Base-by-base conservation (phyloP, 2,888 invertebrate genomes). In the Tenthredo amoena region DNA sequence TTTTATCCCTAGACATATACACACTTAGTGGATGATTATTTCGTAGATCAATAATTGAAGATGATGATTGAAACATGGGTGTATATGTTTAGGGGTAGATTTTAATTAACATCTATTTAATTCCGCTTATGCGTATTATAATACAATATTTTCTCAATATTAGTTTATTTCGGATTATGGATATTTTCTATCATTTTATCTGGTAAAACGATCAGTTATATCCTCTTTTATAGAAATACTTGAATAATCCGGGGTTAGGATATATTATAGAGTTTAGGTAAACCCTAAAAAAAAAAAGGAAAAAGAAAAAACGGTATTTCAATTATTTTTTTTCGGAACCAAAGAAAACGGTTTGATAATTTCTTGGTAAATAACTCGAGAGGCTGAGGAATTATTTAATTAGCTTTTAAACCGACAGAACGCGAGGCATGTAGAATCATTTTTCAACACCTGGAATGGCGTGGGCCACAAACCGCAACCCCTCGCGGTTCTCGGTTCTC, bases 371-470 rank as follows among this genome's bases (percentile, higher is more conserved):
- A 43, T 4, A 21, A 18, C 18, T 26, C n/a, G 43, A n/a, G 21
- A 18, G 74, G 43, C 43, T 74, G 12, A 26, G 43, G 43, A 74
- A 74, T 43, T 74, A 74, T 74, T 74, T 40, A 74, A 74, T 74
- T 43, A 74, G 21, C 43, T 74, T 43, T 74, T 18, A 21, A 3
- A 40, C n/a, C 43, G 5, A 62, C 62, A 62, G 43, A 74, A 74
- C 43, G 43, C 12, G 21, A 68, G 34, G 74, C 74, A 26, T 40
- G 74, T 74, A 21, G 77, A 77, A 77, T 77, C 26, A 77, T 77
- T 77, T 77, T 77, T 77, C 55, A 77, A 50, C 31, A 77, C 18
- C 9, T 47, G 31, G 77, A 81, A 81, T 21, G 62, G 40, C 74
- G 58, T 12, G 10, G 62, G 18, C 18, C 50, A n/a, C 34, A 62